These are phyloP conservation scores for Sebastes glaucus DNA, from an alignment of 2,797 vertebrate species.

Conservation along the genomic window DNA sequence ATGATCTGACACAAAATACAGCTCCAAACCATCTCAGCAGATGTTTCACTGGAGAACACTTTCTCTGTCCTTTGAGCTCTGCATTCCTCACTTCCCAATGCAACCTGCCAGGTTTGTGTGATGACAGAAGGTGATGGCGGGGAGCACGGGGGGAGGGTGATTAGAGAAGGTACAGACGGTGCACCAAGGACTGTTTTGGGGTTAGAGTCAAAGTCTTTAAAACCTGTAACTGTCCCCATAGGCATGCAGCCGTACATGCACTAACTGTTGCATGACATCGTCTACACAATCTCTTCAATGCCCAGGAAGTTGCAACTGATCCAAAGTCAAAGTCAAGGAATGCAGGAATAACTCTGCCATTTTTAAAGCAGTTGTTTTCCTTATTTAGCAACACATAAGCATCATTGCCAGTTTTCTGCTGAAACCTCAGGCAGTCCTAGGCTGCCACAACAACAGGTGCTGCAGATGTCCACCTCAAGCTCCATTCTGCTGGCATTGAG, in stretches of 20 bases:
- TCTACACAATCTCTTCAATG: not conserved
- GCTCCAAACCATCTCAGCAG: conserved; percentile 50
- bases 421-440: not conserved
- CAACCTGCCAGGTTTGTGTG: conserved; percentile 45
- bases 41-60: conserved; percentile 46
- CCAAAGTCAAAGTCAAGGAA: not conserved
- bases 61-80: conserved; percentile 26
- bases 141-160: conserved; percentile 20
- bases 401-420: not conserved
- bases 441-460: not conserved
- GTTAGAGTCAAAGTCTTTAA: conserved; percentile 26
- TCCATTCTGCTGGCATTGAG: not conserved
- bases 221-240: conserved; percentile 15
- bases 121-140: conserved; percentile 36
- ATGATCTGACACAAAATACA: conserved; percentile 51
- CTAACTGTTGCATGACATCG: conserved; percentile 8
- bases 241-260: not conserved
- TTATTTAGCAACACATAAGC: not conserved
- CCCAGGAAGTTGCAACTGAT: not conserved
- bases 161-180: conserved; percentile 24
- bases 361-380: not conserved
- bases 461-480: not conserved
- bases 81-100: conserved; percentile 1
- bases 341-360: not conserved
- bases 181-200: conserved; percentile 15